Conservation (phyloP, 2,797 vertebrate species). For the Sebastes vulpes region DNA sequence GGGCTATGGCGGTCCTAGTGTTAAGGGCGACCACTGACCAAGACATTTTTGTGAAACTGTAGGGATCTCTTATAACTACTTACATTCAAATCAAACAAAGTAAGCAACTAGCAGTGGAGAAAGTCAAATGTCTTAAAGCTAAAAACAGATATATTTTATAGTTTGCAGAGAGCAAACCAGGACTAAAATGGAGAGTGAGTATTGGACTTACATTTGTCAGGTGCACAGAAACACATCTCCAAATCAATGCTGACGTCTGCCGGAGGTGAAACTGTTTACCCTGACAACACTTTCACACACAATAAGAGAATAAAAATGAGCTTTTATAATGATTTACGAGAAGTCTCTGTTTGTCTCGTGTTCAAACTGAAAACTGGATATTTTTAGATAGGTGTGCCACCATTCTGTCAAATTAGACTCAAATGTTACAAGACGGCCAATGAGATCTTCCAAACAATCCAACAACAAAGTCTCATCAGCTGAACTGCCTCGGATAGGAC, state of each 20-base stretch:
- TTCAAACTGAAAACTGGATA: constrained; percentile 18
- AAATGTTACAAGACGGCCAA: constrained; percentile 20
- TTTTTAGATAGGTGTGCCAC: constrained; percentile 50
- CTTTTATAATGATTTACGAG: background rate
- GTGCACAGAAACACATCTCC: background rate
- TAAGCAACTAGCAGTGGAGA: no score
- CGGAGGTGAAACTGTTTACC: background rate
- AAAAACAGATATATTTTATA: background rate
- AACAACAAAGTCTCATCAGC: constrained; percentile 28
- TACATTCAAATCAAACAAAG: background rate
- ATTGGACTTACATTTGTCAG: background rate
- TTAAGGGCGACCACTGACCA: background rate
- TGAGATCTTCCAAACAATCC: constrained; percentile 15
- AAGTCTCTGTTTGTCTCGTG: background rate
- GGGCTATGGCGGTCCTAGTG: fast-evolving
- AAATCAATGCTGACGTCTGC: background rate
- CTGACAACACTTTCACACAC: background rate
- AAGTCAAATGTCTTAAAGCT: background rate
- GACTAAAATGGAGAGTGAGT: no score
- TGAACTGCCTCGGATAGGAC: background rate
- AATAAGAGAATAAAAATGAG: background rate
- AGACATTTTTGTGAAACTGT: background rate
- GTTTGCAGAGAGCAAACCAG: background rate
- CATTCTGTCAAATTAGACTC: constrained; percentile 54
- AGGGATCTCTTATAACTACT: background rate